Percentiles rank a stretch among this genome's conserved stretches.
Conservation (phyloP, 2,113 vertebrate genomes). For the Bombycilla garrulus region DNA sequence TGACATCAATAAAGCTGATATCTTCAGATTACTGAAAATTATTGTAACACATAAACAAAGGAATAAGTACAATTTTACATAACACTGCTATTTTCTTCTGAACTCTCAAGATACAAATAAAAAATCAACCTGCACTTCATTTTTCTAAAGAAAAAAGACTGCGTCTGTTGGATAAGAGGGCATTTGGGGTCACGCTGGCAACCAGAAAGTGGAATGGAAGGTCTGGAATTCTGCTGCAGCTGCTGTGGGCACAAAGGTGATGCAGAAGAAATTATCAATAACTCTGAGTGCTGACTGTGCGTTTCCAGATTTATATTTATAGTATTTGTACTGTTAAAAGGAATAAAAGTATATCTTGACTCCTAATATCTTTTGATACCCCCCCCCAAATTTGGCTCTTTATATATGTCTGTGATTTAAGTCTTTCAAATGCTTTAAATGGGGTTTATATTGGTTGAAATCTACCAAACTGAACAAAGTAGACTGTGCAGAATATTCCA, state of each 20-base stretch:
- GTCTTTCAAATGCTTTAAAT: neutral
- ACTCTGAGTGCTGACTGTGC: neutral
- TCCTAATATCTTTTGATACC: neutral
- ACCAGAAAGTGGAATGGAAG: neutral
- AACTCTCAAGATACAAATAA: neutral
- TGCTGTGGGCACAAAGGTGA: neutral
- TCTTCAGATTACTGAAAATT: neutral
- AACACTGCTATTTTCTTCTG: neutral
- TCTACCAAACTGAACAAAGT: neutral
- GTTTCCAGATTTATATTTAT: neutral
- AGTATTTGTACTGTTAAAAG: neutral
- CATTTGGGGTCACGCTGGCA: neutral
- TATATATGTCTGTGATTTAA: neutral
- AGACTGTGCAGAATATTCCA: neutral
- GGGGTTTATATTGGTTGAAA: neutral
- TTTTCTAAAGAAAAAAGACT: neutral
- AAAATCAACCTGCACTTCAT: neutral
- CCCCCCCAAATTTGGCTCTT: neutral
- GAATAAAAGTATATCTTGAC: neutral
- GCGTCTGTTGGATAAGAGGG: neutral
- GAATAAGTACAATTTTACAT: neutral
- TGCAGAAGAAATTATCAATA: neutral
- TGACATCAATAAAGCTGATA: neutral
- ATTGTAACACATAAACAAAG: neutral
- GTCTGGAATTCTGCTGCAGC: neutral